A percentile compares a stretch with the other conserved stretches of the same genome.
These are phyloP conservation scores for Scaptomyza hsui DNA, from an alignment of 1,140 invertebrate species.

Conservation along the genomic window DNA sequence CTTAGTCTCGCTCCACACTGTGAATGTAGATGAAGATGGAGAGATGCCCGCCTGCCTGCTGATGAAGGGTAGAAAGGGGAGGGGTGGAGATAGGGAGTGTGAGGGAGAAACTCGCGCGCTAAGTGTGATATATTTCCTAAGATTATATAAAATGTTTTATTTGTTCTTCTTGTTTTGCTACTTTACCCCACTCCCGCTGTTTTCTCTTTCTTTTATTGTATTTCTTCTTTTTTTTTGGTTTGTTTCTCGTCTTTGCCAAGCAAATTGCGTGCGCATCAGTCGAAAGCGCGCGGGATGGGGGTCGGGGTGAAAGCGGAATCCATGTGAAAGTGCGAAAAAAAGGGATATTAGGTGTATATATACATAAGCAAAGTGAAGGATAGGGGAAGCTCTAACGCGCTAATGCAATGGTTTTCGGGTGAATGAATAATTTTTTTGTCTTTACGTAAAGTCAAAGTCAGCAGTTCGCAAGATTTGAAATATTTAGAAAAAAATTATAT, in stretches of 20 bases:
- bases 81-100: not conserved
- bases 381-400: not conserved
- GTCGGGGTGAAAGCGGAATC: not conserved
- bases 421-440: constrained; percentile 75
- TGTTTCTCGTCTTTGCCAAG: constrained; percentile 53
- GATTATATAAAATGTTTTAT: constrained; percentile 84
- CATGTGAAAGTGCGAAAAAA: constrained; percentile 60
- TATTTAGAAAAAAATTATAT: not conserved
- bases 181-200: constrained; percentile 21
- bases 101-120: constrained; percentile 47
- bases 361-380: constrained; percentile 6
- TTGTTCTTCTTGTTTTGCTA: constrained; percentile 68
- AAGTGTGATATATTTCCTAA: constrained; percentile 84
- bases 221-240: constrained; percentile 16
- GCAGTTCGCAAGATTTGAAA: constrained; percentile 9
- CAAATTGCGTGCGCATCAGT: constrained; percentile 71
- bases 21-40: constrained; percentile 35
- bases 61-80: not conserved
- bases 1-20: constrained; percentile 31
- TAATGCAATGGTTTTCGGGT: constrained; percentile 40
- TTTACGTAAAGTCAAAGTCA: constrained; percentile 61
- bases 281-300: constrained; percentile 35
- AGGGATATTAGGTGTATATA: constrained; percentile 70
- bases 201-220: not conserved
- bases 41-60: not conserved